phyloP scores from a whole-genome alignment of 2,113 vertebrate species.

The Bos indicus region DNA sequence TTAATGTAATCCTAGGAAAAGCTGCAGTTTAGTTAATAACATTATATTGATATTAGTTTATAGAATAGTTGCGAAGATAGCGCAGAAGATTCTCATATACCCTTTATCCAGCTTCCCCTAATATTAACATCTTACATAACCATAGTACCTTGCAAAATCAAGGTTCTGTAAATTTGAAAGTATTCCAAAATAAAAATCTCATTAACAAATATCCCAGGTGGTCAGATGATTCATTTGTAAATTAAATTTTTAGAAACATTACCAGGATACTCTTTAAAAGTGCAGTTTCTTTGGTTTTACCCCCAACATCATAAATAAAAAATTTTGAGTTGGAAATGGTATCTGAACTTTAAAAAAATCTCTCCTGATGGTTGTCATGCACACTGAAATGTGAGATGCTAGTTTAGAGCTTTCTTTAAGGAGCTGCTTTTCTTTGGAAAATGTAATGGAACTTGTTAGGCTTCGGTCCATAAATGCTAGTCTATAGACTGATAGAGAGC shows the following conservation, averaged over 20 bases:
- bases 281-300: neutral
- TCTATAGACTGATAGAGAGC: neutral
- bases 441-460: neutral
- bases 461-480: neutral
- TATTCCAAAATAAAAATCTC: conserved; percentile 6
- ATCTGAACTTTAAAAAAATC: neutral
- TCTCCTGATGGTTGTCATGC: neutral
- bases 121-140: neutral
- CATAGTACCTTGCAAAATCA: neutral
- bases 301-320: neutral
- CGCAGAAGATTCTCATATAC: neutral
- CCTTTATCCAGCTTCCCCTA: neutral
- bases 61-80: neutral
- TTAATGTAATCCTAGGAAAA: neutral
- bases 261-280: neutral
- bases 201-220: neutral
- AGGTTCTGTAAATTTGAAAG: neutral
- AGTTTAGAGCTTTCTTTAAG: neutral
- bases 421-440: neutral
- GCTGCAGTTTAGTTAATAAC: neutral
- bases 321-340: neutral
- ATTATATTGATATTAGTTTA: neutral
- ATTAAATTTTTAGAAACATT: neutral
- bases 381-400: neutral
- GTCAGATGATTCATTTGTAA: neutral